Evolutionary conservation across 2,888 invertebrate species (phyloP).

Genomic region (Trypoxylon attenuatum): DNA sequence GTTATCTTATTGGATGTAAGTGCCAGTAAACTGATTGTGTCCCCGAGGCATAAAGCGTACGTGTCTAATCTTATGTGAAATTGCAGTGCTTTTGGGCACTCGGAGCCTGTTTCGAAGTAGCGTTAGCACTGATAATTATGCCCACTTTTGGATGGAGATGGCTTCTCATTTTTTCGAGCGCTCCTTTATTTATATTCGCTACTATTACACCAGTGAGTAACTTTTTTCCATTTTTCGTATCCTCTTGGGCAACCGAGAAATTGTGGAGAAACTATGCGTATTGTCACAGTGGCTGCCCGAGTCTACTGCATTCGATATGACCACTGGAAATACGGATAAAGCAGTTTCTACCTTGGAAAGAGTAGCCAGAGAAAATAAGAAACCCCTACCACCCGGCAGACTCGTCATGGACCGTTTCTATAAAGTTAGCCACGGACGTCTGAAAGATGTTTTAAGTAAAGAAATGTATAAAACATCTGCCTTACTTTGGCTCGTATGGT

Average conservation of each 20-base stretch:
- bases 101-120: slow-evolving; percentile 94
- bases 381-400: slow-evolving; percentile 90
- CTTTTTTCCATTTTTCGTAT: too few species aligned
- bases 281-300: slow-evolving; percentile 92
- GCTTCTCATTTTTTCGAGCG: slow-evolving; percentile 92
- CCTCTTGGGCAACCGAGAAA: too few species aligned
- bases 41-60: too few species aligned
- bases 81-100: slow-evolving; percentile 95
- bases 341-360: slow-evolving; percentile 89
- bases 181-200: slow-evolving; percentile 90
- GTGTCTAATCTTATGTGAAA: slow-evolving; percentile 4
- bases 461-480: slow-evolving; percentile 89
- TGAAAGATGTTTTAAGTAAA: slow-evolving; percentile 85
- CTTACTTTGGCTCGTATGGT: slow-evolving; percentile 96
- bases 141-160: slow-evolving; percentile 94
- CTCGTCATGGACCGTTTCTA: slow-evolving; percentile 84
- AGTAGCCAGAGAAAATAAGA: slow-evolving; percentile 91
- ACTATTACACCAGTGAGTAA: slow-evolving; percentile 86
- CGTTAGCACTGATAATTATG: slow-evolving; percentile 92
- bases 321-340: slow-evolving; percentile 89
- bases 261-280: too few species aligned
- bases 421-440: slow-evolving; percentile 80
- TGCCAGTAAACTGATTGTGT: too few species aligned
- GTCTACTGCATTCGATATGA: slow-evolving; percentile 91
- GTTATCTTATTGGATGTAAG: slow-evolving; percentile 95